Percentiles rank a stretch among this genome's conserved stretches.
phyloP scores from a whole-genome alignment of 2,113 vertebrate species.

The Accipiter virgatus region DNA sequence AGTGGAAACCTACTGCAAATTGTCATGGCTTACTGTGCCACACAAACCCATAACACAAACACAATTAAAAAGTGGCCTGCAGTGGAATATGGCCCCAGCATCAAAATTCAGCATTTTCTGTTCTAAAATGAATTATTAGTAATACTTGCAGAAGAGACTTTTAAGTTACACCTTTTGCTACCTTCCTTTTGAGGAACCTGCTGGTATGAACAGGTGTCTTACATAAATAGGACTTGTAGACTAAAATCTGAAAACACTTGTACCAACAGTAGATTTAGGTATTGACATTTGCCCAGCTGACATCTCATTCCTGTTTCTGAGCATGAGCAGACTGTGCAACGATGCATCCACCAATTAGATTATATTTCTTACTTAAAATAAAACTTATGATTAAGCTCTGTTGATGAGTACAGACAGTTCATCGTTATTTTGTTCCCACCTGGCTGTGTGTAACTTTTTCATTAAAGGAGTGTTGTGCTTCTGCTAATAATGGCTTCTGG shows the following conservation, averaged over 20 bases:
- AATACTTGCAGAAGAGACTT: neutral
- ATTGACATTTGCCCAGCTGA: neutral
- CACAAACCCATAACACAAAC: neutral
- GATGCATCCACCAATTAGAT: neutral
- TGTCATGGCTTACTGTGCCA: no score
- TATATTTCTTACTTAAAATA: neutral
- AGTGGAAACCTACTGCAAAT: neutral
- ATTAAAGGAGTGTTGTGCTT: neutral
- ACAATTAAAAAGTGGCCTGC: neutral
- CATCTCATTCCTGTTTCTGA: neutral
- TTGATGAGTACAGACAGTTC: neutral
- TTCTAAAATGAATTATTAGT: neutral
- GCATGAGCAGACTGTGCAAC: neutral
- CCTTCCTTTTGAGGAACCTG: neutral
- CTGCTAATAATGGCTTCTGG: neutral
- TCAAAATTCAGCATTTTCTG: neutral
- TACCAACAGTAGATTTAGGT: neutral
- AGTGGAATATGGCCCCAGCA: fast-evolving
- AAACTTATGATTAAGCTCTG: neutral
- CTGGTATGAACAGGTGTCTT: neutral
- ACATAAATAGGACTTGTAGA: neutral
- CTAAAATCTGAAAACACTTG: neutral
- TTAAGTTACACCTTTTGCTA: neutral
- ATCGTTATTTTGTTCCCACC: fast-evolving
- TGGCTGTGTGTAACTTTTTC: neutral